phyloP scores from a whole-genome alignment of 2,797 vertebrate species.

The Sciaenops ocellatus region DNA sequence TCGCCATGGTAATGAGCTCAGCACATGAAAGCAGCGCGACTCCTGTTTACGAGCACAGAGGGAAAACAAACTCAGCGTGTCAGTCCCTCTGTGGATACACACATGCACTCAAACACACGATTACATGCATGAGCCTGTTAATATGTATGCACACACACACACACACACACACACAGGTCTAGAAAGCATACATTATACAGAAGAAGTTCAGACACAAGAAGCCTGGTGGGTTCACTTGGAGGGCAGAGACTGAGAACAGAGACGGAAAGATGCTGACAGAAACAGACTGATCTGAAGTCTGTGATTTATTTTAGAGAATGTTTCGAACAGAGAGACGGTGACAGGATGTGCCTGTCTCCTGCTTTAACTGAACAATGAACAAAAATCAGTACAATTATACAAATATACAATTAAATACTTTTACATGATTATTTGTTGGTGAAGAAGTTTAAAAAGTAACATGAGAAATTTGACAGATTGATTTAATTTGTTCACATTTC shows the following conservation, averaged over 20 bases:
- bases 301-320: conserved; percentile 28
- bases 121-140: conserved; percentile 24
- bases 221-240: conserved; percentile 56
- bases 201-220: conserved; percentile 19
- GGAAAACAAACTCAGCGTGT: conserved; percentile 65
- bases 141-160: conserved; percentile 15
- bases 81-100: conserved; percentile 56
- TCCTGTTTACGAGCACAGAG: conserved; percentile 61
- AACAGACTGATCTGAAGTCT: conserved; percentile 55
- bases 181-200: conserved; percentile 15
- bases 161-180: conserved; percentile 14
- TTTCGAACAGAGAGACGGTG: conserved; percentile 5
- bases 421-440: no score
- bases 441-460: not conserved
- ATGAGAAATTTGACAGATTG: not conserved
- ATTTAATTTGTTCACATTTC: not conserved
- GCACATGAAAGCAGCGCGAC: conserved; percentile 71
- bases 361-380: conserved; percentile 4
- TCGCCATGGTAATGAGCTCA: conserved; percentile 77
- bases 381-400: not conserved
- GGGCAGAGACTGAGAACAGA: conserved; percentile 41
- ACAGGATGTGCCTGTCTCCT: not conserved
- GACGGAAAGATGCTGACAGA: conserved; percentile 48
- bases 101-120: conserved; percentile 26
- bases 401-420: no score